Evolutionary conservation across 2,113 vertebrate genomes (phyloP).

Genomic region (Asarcornis scutulata): DNA sequence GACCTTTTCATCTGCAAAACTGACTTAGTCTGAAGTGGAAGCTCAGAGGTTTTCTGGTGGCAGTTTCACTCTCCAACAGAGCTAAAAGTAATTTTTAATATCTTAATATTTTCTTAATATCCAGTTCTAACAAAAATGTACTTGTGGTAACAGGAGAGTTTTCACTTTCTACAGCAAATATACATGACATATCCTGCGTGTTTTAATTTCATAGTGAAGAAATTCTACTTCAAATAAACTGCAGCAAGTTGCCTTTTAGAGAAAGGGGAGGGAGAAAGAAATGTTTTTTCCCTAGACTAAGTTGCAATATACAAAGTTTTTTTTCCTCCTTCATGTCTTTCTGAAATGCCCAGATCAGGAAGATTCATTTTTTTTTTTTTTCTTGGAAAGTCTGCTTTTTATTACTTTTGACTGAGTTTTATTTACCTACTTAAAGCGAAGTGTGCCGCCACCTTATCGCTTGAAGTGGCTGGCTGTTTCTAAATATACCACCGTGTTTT

Average conservation of each 20-base stretch:
- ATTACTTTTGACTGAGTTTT: background rate
- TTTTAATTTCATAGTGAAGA: background rate
- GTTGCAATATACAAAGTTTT: background rate
- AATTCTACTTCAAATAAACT: background rate
- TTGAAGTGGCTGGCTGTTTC: constrained; percentile 13
- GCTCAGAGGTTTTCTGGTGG: background rate
- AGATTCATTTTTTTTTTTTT: background rate
- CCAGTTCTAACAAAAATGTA: background rate
- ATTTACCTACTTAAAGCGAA: constrained; percentile 36
- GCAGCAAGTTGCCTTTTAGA: background rate
- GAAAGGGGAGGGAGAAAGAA: background rate
- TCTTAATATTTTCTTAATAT: background rate
- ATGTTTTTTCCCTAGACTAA: background rate
- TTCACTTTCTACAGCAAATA: background rate
- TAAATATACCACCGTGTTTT: constrained; percentile 55
- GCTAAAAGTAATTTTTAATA: background rate
- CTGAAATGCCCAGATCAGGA: background rate
- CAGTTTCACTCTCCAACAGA: background rate
- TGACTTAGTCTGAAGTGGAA: background rate
- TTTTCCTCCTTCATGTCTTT: background rate
- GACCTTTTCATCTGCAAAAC: background rate
- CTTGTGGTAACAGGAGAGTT: background rate
- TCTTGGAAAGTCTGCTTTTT: constrained; percentile 12
- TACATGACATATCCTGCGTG: background rate
- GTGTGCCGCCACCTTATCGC: background rate